Percentiles rank a stretch among this genome's conserved stretches.
phyloP scores from a whole-genome alignment of 2,797 vertebrate species.

The Gastrophryne carolinensis region DNA sequence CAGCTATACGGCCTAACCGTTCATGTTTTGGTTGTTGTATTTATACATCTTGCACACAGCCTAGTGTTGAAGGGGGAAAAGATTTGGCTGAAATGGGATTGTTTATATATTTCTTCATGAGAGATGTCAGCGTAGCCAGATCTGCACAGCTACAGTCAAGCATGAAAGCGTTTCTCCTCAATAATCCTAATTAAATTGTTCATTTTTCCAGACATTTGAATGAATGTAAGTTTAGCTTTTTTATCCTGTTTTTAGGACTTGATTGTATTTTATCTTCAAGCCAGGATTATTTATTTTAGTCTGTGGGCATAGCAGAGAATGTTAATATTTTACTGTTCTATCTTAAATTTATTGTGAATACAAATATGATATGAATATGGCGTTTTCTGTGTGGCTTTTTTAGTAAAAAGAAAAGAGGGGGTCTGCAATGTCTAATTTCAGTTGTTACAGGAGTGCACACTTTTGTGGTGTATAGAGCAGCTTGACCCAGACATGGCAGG shows the following conservation, averaged over 20 bases:
- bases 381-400: neutral
- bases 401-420: neutral
- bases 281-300: neutral
- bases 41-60: no score
- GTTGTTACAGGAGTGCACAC: no score
- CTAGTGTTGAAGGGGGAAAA: no score
- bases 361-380: conserved; percentile 11
- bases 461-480: no score
- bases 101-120: no score
- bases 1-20: no score
- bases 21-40: no score
- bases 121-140: no score
- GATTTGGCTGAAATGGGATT: no score
- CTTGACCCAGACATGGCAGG: no score
- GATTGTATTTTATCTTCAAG: neutral
- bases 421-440: neutral
- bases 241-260: neutral
- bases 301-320: neutral
- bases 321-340: neutral
- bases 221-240: neutral
- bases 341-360: conserved; percentile 52
- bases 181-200: neutral
- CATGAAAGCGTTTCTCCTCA: no score
- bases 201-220: neutral
- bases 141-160: no score